Conservation (phyloP, 2,113 vertebrate species). For the Xiphias gladius region DNA sequence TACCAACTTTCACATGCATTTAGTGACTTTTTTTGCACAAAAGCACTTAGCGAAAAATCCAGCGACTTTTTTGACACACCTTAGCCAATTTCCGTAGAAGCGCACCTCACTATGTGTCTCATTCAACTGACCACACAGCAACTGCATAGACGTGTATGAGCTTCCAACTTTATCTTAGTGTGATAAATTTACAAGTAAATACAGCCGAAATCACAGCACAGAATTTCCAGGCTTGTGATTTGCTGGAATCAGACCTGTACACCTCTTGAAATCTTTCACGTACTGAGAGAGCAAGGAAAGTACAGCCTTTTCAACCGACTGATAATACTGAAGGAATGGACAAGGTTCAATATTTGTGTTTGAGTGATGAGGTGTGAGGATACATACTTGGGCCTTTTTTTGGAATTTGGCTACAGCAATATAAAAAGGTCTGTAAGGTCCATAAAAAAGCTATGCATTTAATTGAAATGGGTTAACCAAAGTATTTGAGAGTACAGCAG, state of each 20-base stretch:
- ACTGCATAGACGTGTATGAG: no score
- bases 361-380: neutral
- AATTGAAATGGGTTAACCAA: neutral
- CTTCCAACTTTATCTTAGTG: no score
- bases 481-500: neutral
- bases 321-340: constrained; percentile 9
- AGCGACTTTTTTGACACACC: no score
- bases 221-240: neutral
- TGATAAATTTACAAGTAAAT: no score
- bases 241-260: constrained; percentile 29
- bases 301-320: constrained; percentile 9
- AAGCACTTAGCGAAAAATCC: no score
- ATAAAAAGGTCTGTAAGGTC: neutral
- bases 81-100: no score
- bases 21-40: no score
- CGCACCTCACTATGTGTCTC: no score
- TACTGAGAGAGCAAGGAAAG: neutral
- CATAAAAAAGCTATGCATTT: neutral
- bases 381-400: neutral
- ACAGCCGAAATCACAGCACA: no score
- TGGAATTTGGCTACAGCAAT: neutral
- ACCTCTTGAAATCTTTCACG: neutral
- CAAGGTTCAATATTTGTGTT: neutral
- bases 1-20: no score
- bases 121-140: no score